These are phyloP conservation scores for Aphelenchoides avenae DNA, from an alignment of 1,140 invertebrate genomes.

Conservation along the genomic window DNA sequence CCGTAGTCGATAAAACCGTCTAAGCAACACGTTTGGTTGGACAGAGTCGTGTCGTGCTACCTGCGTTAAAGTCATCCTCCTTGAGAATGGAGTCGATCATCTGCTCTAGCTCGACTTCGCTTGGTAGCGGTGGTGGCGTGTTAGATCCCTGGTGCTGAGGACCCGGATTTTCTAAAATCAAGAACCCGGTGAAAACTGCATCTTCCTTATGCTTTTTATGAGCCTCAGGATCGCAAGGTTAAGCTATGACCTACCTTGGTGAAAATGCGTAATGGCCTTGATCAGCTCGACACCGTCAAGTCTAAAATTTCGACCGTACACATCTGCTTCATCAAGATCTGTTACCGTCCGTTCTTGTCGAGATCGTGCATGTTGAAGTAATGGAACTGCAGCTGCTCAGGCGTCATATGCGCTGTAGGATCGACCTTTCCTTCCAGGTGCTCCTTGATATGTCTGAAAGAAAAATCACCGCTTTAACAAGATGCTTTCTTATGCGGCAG, in stretches of 20 bases:
- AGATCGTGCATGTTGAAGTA: constrained; percentile 63
- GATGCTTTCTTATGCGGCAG: too few relatives aligned
- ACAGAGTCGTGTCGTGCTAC: constrained; percentile 61
- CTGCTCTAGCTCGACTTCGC: constrained; percentile 61
- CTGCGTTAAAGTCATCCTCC: constrained; percentile 63
- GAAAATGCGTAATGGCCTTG: constrained; percentile 59
- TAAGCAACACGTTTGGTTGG: too few relatives aligned
- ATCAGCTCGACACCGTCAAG: constrained; percentile 52
- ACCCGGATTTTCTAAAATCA: constrained; percentile 53
- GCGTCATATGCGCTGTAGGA: constrained; percentile 59
- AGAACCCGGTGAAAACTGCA: too few relatives aligned
- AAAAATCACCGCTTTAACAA: too few relatives aligned
- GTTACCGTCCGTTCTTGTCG: constrained; percentile 55
- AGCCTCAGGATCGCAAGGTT: not conserved
- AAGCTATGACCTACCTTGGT: constrained; percentile 38
- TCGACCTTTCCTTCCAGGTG: constrained; percentile 63
- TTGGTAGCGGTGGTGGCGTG: constrained; percentile 50
- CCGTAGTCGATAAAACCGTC: too few relatives aligned
- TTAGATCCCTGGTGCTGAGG: constrained; percentile 37
- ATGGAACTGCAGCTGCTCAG: constrained; percentile 64
- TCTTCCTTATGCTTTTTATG: too few relatives aligned
- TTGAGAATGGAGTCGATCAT: constrained; percentile 63
- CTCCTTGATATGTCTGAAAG: constrained; percentile 63
- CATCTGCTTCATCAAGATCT: too few relatives aligned
- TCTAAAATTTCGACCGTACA: too few relatives aligned